These are phyloP conservation scores for Drosophila buzzatii DNA, from an alignment of 2,888 invertebrate species.

Conservation along the genomic window DNA sequence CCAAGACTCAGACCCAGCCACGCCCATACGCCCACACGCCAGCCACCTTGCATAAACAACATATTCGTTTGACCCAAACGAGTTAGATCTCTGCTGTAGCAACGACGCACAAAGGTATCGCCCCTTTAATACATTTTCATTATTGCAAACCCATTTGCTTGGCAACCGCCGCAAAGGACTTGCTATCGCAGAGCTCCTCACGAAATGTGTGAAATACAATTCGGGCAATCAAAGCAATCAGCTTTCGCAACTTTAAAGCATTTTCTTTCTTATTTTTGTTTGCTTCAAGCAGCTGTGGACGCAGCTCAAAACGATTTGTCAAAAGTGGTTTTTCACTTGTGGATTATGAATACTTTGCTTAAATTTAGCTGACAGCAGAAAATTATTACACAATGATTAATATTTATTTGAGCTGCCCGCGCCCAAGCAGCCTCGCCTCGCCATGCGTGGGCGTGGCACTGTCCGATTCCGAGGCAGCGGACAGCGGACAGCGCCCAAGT, in stretches of 20 bases:
- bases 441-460: conserved; percentile 4
- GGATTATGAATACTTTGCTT: conserved; percentile 83
- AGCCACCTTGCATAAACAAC: conserved; percentile 66
- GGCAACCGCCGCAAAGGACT: conserved; percentile 30
- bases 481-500: neutral
- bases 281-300: neutral
- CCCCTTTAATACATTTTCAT: conserved; percentile 73
- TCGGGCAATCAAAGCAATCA: conserved; percentile 48
- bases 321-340: conserved; percentile 78
- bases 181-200: conserved; percentile 35
- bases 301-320: conserved; percentile 78
- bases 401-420: conserved; percentile 77
- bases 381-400: conserved; percentile 83
- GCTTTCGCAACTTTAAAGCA: conserved; percentile 43
- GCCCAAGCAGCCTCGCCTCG: conserved; percentile 33
- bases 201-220: conserved; percentile 5
- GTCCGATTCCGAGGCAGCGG: neutral
- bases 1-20: conserved; percentile 11
- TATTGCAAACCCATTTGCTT: conserved; percentile 69
- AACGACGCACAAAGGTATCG: conserved; percentile 47
- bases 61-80: conserved; percentile 71
- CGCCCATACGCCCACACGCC: conserved; percentile 26
- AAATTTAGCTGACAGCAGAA: conserved; percentile 83
- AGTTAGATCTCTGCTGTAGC: conserved; percentile 49
- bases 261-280: conserved; percentile 15